Percentiles rank a stretch among this genome's conserved stretches.
Conservation (phyloP, 2,797 vertebrate genomes). For the Oophaga sylvatica region DNA sequence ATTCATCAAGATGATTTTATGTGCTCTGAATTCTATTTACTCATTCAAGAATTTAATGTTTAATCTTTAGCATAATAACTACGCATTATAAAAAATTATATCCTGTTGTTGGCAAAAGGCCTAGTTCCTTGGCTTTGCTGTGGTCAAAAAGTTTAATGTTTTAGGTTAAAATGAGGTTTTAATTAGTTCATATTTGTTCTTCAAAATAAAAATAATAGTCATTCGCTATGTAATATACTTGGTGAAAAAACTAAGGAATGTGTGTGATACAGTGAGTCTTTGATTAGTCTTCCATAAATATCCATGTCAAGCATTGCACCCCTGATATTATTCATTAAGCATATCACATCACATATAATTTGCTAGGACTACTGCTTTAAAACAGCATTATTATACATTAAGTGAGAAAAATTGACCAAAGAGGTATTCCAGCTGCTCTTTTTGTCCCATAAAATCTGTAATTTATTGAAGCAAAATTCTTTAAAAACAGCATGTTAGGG, state of each 20-base stretch:
- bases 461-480: too few species aligned
- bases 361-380: neutral
- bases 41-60: neutral
- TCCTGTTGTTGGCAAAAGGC: neutral
- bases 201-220: too few species aligned
- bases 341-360: too few species aligned
- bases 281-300: too few species aligned
- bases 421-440: too few species aligned
- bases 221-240: too few species aligned
- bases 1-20: slow-evolving; percentile 35
- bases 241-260: too few species aligned
- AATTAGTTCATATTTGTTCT: neutral
- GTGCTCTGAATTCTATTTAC: slow-evolving; percentile 30
- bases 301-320: too few species aligned
- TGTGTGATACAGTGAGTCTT: too few species aligned
- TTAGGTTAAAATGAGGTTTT: neutral
- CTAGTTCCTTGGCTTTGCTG: neutral
- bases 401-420: neutral
- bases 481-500: too few species aligned
- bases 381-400: neutral
- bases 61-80: neutral
- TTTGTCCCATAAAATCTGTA: too few species aligned
- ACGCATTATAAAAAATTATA: neutral
- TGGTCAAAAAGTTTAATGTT: neutral
- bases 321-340: too few species aligned